These are phyloP conservation scores for Bombus terrestris DNA, from an alignment of 1,140 invertebrate genomes.

Conservation along the genomic window DNA sequence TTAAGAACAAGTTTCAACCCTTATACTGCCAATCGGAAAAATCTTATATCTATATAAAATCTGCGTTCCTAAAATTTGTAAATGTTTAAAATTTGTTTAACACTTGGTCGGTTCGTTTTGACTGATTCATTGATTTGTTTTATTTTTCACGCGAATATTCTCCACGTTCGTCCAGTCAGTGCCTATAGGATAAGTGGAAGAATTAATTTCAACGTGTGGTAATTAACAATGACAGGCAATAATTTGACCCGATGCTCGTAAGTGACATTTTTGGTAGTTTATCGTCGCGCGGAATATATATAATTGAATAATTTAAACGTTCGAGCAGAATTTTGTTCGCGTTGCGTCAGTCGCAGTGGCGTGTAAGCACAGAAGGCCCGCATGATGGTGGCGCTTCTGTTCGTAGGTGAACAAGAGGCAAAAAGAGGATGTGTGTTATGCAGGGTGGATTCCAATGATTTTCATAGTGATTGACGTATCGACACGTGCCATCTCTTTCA, in stretches of 20 bases:
- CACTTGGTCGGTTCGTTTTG: too few species aligned
- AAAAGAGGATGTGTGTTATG: conserved; percentile 33
- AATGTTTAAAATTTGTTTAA: too few species aligned
- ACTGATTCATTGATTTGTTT: too few species aligned
- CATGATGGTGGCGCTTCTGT: conserved; percentile 8
- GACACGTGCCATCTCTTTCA: conserved; percentile 55
- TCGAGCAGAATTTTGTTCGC: conserved; percentile 3
- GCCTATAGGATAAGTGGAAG: too few species aligned
- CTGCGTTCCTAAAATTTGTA: too few species aligned
- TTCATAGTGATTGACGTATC: conserved; percentile 62
- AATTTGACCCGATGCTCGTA: neutral
- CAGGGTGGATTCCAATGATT: conserved; percentile 48
- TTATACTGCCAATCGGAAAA: too few species aligned
- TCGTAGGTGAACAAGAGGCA: conserved; percentile 20
- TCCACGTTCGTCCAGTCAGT: too few species aligned
- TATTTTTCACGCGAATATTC: too few species aligned
- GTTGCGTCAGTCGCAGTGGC: conserved; percentile 11
- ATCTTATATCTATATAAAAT: too few species aligned
- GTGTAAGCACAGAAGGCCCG: neutral
- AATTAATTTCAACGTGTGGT: too few species aligned
- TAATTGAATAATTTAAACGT: conserved; percentile 24
- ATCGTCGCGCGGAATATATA: neutral
- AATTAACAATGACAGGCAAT: neutral
- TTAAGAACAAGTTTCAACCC: too few species aligned
- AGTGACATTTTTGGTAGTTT: conserved; percentile 1